These are phyloP conservation scores for Acrocephalus kingi DNA, from an alignment of 2,113 vertebrate species.

Conservation along the genomic window DNA sequence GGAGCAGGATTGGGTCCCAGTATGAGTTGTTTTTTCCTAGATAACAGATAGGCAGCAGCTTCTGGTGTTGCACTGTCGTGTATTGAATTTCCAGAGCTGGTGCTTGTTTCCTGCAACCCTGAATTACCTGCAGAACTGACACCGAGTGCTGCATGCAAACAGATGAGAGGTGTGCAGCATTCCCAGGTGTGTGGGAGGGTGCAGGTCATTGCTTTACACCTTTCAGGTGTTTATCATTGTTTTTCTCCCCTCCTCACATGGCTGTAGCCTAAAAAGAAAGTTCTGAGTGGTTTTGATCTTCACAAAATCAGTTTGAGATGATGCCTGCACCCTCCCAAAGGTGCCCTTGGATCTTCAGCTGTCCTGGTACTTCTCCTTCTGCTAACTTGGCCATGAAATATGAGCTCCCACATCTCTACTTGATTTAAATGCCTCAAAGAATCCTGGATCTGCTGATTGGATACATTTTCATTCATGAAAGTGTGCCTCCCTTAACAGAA, in stretches of 20 bases:
- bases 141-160: background rate
- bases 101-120: background rate
- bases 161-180: background rate
- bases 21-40: background rate
- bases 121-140: background rate
- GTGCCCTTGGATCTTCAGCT: background rate
- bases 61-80: fast-evolving
- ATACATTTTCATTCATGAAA: background rate
- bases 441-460: background rate
- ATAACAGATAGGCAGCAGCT: background rate
- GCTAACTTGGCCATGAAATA: background rate
- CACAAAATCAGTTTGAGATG: background rate
- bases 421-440: background rate
- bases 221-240: background rate
- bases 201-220: background rate
- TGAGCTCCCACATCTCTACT: background rate
- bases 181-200: background rate
- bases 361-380: background rate
- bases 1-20: fast-evolving
- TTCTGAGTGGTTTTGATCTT: background rate
- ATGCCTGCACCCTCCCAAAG: background rate
- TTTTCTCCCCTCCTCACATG: background rate
- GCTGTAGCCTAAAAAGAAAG: background rate
- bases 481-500: background rate
- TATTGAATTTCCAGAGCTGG: background rate